These are phyloP conservation scores for Leistus spinibarbis DNA, from an alignment of 2,888 invertebrate genomes.

Conservation along the genomic window DNA sequence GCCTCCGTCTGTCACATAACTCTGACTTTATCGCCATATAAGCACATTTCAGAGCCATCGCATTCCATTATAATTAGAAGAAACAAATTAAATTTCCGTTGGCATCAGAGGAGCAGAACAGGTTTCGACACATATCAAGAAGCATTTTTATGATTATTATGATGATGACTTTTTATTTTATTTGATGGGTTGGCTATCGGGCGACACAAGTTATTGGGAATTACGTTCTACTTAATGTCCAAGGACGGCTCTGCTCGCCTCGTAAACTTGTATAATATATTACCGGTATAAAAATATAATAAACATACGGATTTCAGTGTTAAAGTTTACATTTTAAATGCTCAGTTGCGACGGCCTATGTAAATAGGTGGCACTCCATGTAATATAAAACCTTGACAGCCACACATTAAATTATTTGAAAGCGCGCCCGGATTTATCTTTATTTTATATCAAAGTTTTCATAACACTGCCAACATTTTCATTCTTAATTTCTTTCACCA, in stretches of 20 bases:
- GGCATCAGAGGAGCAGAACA: not conserved
- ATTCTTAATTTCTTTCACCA: too few species aligned
- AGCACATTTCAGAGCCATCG: conserved; percentile 39
- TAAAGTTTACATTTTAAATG: conserved; percentile 38
- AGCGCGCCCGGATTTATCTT: conserved; percentile 8
- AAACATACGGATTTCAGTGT: conserved; percentile 33
- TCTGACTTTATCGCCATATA: conserved; percentile 37
- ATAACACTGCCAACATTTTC: not conserved
- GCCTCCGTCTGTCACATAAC: conserved; percentile 36
- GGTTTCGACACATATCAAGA: not conserved
- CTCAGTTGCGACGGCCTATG: conserved; percentile 34
- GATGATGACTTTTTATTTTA: conserved; percentile 34
- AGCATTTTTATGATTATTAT: not conserved
- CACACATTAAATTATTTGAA: conserved; percentile 31
- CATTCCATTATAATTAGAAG: conserved; percentile 40
- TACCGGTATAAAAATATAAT: conserved; percentile 36
- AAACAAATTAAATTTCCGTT: conserved; percentile 37
- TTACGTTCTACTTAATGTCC: conserved; percentile 30
- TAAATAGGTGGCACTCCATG: conserved; percentile 23
- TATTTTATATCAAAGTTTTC: conserved; percentile 21
- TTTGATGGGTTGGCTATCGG: conserved; percentile 31
- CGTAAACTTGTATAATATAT: conserved; percentile 35
- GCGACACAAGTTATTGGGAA: conserved; percentile 33
- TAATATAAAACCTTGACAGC: conserved; percentile 33
- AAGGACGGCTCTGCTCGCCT: conserved; percentile 23